A percentile compares a stretch with the other conserved stretches of the same genome.
Evolutionary conservation across 2,888 invertebrate species (phyloP).

Genomic region (Lottia scabra): DNA sequence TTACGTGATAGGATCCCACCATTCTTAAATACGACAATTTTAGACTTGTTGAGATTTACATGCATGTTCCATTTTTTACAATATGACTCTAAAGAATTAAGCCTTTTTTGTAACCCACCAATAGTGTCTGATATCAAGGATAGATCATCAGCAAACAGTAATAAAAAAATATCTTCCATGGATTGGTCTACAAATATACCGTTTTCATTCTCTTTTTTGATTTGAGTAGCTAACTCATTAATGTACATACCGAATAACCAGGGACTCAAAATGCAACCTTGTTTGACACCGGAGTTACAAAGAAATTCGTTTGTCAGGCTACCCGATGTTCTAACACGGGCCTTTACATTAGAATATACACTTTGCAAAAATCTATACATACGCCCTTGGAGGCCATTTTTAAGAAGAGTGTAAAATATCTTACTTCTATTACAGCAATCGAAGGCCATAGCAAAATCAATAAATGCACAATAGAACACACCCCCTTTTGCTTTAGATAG

Average conservation of each 20-base stretch:
- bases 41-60: constrained; percentile 25
- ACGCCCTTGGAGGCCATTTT: too few species aligned
- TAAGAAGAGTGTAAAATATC: too few species aligned
- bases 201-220: too few species aligned
- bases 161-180: constrained; percentile 6
- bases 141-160: constrained; percentile 33
- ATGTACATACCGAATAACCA: too few species aligned
- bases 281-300: too few species aligned
- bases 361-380: too few species aligned
- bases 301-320: too few species aligned
- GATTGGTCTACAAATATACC: constrained; percentile 11
- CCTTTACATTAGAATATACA: too few species aligned
- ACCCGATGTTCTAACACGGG: too few species aligned
- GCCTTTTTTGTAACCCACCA: constrained; percentile 21
- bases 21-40: constrained; percentile 25
- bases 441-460: constrained; percentile 2
- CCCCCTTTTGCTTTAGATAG: neutral
- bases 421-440: neutral
- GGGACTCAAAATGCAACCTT: too few species aligned
- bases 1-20: constrained; percentile 20
- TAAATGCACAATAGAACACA: too few species aligned
- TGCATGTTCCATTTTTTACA: constrained; percentile 19
- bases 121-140: constrained; percentile 24
- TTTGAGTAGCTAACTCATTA: too few species aligned
- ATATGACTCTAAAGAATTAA: constrained; percentile 19